A percentile compares a stretch with the other conserved stretches of the same genome.
These are phyloP conservation scores for Oplegnathus fasciatus DNA, from an alignment of 2,113 vertebrate species.

Conservation along the genomic window DNA sequence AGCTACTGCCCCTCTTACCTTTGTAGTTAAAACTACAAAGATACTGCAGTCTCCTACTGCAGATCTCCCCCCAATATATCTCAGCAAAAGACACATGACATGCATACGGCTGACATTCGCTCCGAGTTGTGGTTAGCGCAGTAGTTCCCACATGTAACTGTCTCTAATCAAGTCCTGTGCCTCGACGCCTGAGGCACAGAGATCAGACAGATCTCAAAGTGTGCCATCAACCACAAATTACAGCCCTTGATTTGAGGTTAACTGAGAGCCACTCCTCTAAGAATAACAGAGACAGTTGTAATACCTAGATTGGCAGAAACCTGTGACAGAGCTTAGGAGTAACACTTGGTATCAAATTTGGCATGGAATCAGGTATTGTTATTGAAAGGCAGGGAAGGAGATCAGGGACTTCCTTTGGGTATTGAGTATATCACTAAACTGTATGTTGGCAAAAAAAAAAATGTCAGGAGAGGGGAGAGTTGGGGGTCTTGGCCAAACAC, in stretches of 20 bases:
- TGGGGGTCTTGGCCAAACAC: slow-evolving; percentile 36
- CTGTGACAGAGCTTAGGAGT: slow-evolving; percentile 74
- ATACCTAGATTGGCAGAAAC: slow-evolving; percentile 81
- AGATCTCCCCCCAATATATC: slow-evolving; percentile 65
- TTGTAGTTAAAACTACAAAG: slow-evolving; percentile 63
- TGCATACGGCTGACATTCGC: slow-evolving; percentile 84
- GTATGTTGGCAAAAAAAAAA: not conserved
- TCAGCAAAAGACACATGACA: slow-evolving; percentile 78
- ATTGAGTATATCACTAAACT: slow-evolving; percentile 10
- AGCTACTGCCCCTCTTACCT: slow-evolving; percentile 22
- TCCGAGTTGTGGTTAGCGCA: slow-evolving; percentile 84
- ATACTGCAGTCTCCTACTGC: slow-evolving; percentile 33
- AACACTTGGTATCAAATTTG: slow-evolving; percentile 70
- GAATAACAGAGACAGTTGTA: slow-evolving; percentile 85
- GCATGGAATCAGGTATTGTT: slow-evolving; percentile 56
- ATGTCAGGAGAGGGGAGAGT: not conserved
- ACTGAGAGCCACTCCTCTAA: slow-evolving; percentile 86
- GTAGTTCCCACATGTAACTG: slow-evolving; percentile 90
- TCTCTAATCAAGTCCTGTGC: slow-evolving; percentile 88
- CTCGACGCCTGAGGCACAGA: slow-evolving; percentile 84
- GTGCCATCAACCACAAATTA: slow-evolving; percentile 90
- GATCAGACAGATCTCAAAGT: slow-evolving; percentile 88
- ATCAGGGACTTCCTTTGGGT: slow-evolving; percentile 36
- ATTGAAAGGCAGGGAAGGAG: slow-evolving; percentile 25
- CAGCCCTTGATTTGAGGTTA: slow-evolving; percentile 89